Base-by-base conservation (phyloP, 2,888 invertebrate species). In the Dryadula phaetusa region DNA sequence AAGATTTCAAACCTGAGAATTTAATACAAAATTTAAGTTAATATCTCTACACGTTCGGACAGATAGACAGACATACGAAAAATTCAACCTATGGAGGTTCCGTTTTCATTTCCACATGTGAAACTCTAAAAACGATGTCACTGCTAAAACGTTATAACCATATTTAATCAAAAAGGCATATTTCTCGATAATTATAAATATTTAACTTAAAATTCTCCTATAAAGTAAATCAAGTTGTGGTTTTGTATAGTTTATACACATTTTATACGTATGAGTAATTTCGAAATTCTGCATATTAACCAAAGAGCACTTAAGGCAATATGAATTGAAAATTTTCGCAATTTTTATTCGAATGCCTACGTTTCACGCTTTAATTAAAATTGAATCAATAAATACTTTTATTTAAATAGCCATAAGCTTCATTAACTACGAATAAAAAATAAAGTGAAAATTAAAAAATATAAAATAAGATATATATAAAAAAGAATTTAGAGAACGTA, bases 261-360 rank as follows among this genome's bases (percentile, higher is more conserved):
- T 44, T 58, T 37, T 49, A 40, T 64, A 18, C 56, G 58, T 60
- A 32, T 49, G 61, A 68, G 64, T 64, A 61, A 68, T 61, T 68
- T 61, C 28, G 47, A 64, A 68, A 54, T 64, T 64, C 61, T 52
- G 44, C 64, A 49, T 54, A 61, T 68, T 61, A 64, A 61, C 40
- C 54, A 46, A 40, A 64, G 64, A 64, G 64, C 40, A 58, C 64
- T 64, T 58, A 10, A 37, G 32, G 53, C 42, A 47, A 58, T 47
- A 40, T 56, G 64, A 58, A 58, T 58, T 47, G 28, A 64, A 54
- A 40, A 37, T 37, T 47, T 46, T 56, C 46, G 46, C 54, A 40
- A 56, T 64, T 37, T 56, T 46, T 28, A 2, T 34, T 47, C 8
- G 56, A 64, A 37, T 60, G 42, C 44, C 32, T 14, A 22, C 20